A percentile compares a stretch with the other conserved stretches of the same genome.
Evolutionary conservation across 2,797 vertebrate genomes (phyloP).

Genomic region (Enteromius unitaeniatus): DNA sequence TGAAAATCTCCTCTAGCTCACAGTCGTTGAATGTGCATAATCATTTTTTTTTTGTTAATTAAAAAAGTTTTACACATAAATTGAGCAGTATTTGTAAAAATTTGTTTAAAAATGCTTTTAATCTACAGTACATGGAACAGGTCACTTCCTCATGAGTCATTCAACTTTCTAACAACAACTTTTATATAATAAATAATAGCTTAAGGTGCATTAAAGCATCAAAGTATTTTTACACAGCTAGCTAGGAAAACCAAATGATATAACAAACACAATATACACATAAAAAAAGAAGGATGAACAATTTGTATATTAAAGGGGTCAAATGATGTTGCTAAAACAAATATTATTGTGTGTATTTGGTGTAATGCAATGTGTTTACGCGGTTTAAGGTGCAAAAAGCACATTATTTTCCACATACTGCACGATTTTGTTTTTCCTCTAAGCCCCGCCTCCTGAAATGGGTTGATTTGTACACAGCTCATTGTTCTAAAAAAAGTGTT

Average conservation of each 20-base stretch:
- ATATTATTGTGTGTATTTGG: no score
- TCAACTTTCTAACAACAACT: not conserved
- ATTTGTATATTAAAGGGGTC: not conserved
- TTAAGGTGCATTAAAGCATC: not conserved
- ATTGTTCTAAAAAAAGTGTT: no score
- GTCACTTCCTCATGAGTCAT: not conserved
- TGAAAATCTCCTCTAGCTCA: conserved; percentile 21
- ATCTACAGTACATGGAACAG: not conserved
- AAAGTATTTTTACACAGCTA: not conserved
- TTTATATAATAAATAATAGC: not conserved
- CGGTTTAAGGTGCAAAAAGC: no score
- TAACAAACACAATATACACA: not conserved
- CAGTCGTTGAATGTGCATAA: conserved; percentile 3
- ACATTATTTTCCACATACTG: no score
- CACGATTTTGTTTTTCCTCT: no score
- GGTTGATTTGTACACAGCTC: no score
- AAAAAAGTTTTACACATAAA: not conserved
- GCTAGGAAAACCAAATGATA: not conserved
- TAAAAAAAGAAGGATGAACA: not conserved
- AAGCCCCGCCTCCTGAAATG: no score
- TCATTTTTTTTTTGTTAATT: not conserved
- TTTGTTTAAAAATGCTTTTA: not conserved
- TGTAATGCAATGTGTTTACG: no score
- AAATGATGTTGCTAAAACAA: no score
- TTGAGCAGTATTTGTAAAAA: not conserved